phyloP scores from a whole-genome alignment of 2,797 vertebrate species.

The Gallinago nigripennis region DNA sequence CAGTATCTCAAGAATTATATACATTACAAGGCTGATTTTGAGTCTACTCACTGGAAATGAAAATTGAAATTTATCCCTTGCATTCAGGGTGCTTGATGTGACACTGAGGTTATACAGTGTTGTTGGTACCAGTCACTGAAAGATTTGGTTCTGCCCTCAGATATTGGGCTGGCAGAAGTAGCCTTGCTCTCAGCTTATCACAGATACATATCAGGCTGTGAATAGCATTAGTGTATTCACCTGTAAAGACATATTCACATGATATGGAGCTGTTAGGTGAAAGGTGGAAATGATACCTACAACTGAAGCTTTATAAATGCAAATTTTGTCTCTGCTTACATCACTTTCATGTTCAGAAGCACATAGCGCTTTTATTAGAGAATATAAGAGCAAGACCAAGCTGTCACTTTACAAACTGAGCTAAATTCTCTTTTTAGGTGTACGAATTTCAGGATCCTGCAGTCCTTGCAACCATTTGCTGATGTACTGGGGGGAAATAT shows the following conservation, averaged over 20 bases:
- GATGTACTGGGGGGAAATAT: background rate
- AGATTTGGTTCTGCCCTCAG: background rate
- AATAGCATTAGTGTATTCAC: background rate
- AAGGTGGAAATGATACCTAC: background rate
- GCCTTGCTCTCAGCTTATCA: background rate
- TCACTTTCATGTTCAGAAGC: background rate
- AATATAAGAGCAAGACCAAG: background rate
- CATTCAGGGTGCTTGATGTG: background rate
- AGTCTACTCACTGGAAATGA: background rate
- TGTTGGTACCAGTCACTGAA: background rate
- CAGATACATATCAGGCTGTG: background rate
- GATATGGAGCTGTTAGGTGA: background rate
- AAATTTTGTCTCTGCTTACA: background rate
- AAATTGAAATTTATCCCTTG: background rate
- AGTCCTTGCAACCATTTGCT: background rate
- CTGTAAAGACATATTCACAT: background rate
- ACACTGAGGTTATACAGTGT: background rate
- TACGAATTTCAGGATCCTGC: background rate
- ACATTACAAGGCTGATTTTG: background rate
- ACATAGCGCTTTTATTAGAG: background rate
- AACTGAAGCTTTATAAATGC: background rate
- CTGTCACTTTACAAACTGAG: background rate
- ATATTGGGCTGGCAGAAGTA: background rate
- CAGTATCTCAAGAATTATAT: background rate
- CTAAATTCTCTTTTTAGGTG: background rate